Percentiles rank a stretch among this genome's conserved stretches.
These are phyloP conservation scores for Anolis apletophallus DNA, from an alignment of 2,797 vertebrate species.

Conservation along the genomic window DNA sequence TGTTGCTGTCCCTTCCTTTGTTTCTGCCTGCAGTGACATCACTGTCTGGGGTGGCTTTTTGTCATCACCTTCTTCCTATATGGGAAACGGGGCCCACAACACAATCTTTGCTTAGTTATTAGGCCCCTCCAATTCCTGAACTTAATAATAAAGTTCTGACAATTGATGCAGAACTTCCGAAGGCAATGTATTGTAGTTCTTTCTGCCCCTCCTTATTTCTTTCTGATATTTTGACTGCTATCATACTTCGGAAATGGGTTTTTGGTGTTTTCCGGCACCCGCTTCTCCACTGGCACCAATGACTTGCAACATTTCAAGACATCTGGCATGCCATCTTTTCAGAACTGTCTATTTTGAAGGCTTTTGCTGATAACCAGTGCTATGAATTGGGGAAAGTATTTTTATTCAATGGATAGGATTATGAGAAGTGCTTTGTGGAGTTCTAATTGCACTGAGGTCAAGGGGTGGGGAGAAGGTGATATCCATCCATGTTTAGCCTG, in stretches of 20 bases:
- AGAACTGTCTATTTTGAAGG: background rate
- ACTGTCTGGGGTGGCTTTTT: slow-evolving; percentile 71
- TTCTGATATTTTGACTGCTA: background rate
- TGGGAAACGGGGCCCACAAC: slow-evolving; percentile 46
- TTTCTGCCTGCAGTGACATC: slow-evolving; percentile 79
- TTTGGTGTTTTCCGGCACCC: background rate
- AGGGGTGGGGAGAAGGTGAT: background rate
- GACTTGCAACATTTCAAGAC: slow-evolving; percentile 15
- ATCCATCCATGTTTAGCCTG: background rate
- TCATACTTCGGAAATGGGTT: slow-evolving; percentile 1
- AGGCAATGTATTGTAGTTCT: background rate
- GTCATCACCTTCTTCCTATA: slow-evolving; percentile 62
- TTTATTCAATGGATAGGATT: background rate
- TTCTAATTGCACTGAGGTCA: background rate
- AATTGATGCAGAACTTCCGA: slow-evolving; percentile 27
- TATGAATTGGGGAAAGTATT: background rate
- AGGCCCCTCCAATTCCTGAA: slow-evolving; percentile 37
- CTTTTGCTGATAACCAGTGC: rapidly evolving
- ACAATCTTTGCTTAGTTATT: slow-evolving; percentile 54
- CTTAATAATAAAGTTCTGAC: slow-evolving; percentile 32
- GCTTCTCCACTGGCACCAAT: background rate
- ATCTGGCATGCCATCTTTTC: background rate
- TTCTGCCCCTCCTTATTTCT: background rate
- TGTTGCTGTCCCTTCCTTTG: slow-evolving; percentile 71
- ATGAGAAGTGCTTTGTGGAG: background rate